Evolutionary conservation across 2,888 invertebrate species (phyloP), one percentile per base, ranked within the genome.

Genomic region (Rotaria magnacalcarata): DNA sequence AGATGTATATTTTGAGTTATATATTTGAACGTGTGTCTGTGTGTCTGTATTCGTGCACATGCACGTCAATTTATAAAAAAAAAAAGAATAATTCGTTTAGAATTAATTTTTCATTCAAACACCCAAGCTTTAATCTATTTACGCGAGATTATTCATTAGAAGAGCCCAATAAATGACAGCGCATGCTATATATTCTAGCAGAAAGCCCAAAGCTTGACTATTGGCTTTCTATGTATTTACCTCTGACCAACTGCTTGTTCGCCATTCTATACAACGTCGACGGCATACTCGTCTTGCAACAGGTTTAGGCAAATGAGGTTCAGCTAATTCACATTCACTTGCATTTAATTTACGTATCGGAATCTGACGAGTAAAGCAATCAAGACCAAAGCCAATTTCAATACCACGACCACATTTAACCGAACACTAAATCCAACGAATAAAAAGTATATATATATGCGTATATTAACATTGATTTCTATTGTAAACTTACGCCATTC

Each of bases 271-370:
- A n/a, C 80, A 80, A 47, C n/a, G 24, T 47, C 80, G 80, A 47
- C 47, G 43, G 8, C 80, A 80, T 47, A 7, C 47, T 47, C 80
- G 80, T 80, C 80, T 43, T 24, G 80, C 21, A 43, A 47, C 14
- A 80, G 80, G 80, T 47, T 43, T 80, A 11, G 80, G 80, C 8
- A 80, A 47, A 34, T 34, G 67, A 7, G 80, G 80, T 43, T 47
- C 80, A 80, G 80, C 80, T 67, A 41, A 67, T 80, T 80, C 80
- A 80, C 80, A 80, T 80, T 80, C 80, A 80, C 80, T 80, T 47
- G 80, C 24, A n/a, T 80, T 47, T 80, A 80, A 4, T 80, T 80
- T 47, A 47, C 47, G 43, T 47, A n/a, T 24, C 11, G 80, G 80
- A 7, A 47, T 47, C 47, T 47, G 43, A 47, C 47, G 43, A 47